These are phyloP conservation scores for Campodea augens DNA, from an alignment of 1,140 invertebrate genomes.

Conservation along the genomic window DNA sequence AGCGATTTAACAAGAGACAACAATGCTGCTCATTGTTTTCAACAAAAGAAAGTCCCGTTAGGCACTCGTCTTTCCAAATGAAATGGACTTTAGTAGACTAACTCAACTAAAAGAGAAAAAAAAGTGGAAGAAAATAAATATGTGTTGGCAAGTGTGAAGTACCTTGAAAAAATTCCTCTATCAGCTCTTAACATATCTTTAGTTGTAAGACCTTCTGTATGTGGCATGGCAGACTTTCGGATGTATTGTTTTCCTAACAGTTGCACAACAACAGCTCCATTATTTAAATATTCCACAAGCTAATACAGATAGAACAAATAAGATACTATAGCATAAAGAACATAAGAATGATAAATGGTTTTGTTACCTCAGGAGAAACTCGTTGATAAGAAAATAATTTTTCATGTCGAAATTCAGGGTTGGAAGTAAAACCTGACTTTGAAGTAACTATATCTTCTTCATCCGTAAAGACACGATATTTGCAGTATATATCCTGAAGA, in stretches of 20 bases:
- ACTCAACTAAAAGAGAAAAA: too few species aligned
- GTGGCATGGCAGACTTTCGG: constrained; percentile 19
- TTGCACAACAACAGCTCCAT: constrained; percentile 28
- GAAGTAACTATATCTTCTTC: constrained; percentile 26
- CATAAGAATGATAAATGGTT: constrained; percentile 1
- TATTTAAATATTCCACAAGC: constrained; percentile 30
- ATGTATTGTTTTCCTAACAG: constrained; percentile 32
- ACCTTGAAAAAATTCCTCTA: constrained; percentile 18
- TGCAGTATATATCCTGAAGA: constrained; percentile 30
- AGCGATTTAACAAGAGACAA: too few species aligned
- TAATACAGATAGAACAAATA: constrained; percentile 17
- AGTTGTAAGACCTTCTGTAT: constrained; percentile 17
- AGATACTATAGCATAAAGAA: background rate
- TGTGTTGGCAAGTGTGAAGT: too few species aligned
- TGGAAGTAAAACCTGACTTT: constrained; percentile 25
- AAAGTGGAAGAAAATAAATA: too few species aligned
- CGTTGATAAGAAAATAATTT: constrained; percentile 25
- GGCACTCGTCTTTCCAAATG: too few species aligned
- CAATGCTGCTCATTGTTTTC: too few species aligned
- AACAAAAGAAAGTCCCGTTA: too few species aligned
- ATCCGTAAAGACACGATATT: constrained; percentile 31
- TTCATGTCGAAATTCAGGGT: constrained; percentile 34
- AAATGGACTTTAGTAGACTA: too few species aligned
- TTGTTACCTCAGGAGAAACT: constrained; percentile 26
- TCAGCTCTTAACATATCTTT: constrained; percentile 23